Evolutionary conservation across 2,888 invertebrate genomes (phyloP).

Genomic region (Lithophane semibrunnea): DNA sequence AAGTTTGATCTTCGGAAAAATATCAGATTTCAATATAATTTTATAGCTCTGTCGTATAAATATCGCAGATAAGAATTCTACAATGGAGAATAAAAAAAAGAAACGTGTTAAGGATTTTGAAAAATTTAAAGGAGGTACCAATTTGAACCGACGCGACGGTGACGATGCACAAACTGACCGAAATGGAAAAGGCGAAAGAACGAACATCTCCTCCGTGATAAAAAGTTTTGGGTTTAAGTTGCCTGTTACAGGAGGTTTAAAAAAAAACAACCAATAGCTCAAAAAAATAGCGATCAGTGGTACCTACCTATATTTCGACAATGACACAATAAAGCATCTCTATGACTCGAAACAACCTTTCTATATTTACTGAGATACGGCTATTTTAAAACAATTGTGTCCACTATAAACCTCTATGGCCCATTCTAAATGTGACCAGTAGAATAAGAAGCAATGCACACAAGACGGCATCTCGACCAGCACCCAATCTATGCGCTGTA

Average conservation of each 20-base stretch:
- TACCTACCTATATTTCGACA: background rate
- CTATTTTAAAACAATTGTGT: background rate
- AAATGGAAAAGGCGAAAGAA: background rate
- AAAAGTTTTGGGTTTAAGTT: background rate
- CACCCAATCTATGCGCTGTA: slow-evolving; percentile 66
- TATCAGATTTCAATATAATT: slow-evolving; percentile 28
- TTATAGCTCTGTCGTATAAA: slow-evolving; percentile 17
- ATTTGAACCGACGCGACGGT: background rate
- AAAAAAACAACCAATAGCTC: background rate
- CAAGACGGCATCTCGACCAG: slow-evolving; percentile 28
- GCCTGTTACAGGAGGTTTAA: background rate
- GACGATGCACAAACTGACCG: background rate
- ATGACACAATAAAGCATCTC: background rate
- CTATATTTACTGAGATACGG: background rate
- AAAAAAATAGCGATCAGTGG: too few relatives aligned
- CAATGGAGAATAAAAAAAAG: background rate
- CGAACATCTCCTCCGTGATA: background rate
- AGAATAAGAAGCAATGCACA: slow-evolving; percentile 4
- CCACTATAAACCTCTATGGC: background rate
- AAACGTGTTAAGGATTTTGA: background rate
- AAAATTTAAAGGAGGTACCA: slow-evolving; percentile 13
- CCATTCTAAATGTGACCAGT: background rate
- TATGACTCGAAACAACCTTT: background rate
- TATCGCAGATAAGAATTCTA: slow-evolving; percentile 2
- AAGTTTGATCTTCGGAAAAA: slow-evolving; percentile 10